Evolutionary conservation across 2,888 invertebrate genomes (phyloP).

Genomic region (Myopa testacea): DNA sequence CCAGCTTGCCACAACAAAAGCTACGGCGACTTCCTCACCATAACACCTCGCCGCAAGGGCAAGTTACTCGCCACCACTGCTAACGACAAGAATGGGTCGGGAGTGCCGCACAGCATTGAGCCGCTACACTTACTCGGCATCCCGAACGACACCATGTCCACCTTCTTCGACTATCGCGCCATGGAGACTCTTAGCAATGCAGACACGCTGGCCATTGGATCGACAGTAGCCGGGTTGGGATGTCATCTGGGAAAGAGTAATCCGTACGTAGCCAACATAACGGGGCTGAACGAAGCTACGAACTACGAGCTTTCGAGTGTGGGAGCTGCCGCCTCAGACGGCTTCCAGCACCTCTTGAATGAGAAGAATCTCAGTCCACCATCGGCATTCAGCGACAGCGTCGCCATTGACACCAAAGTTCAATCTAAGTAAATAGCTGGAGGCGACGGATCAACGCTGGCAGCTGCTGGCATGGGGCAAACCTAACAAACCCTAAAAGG

Average conservation of each 20-base stretch:
- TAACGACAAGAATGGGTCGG: slow-evolving; percentile 33
- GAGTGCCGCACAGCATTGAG: slow-evolving; percentile 58
- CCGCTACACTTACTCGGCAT: slow-evolving; percentile 58
- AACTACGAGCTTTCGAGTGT: slow-evolving; percentile 25
- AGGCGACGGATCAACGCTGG: background rate
- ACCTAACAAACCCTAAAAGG: background rate
- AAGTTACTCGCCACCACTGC: slow-evolving; percentile 50
- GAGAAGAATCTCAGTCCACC: slow-evolving; percentile 65
- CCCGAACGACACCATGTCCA: slow-evolving; percentile 54
- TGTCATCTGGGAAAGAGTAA: slow-evolving; percentile 42
- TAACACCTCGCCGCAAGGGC: slow-evolving; percentile 60
- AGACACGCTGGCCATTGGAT: slow-evolving; percentile 62
- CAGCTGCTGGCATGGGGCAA: slow-evolving; percentile 15
- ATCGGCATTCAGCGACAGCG: slow-evolving; percentile 69
- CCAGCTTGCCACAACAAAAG: slow-evolving; percentile 59
- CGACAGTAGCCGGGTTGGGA: slow-evolving; percentile 56
- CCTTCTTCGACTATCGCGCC: slow-evolving; percentile 60
- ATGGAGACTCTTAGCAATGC: slow-evolving; percentile 63
- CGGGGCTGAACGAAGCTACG: slow-evolving; percentile 46
- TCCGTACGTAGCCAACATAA: slow-evolving; percentile 46
- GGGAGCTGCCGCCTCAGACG: slow-evolving; percentile 48
- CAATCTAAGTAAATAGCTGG: background rate
- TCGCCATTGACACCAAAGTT: slow-evolving; percentile 11
- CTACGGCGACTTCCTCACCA: slow-evolving; percentile 63
- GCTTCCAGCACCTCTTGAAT: slow-evolving; percentile 57